Base-by-base conservation (phyloP, 2,888 invertebrate genomes). In the Campopleginae sp. region DNA sequence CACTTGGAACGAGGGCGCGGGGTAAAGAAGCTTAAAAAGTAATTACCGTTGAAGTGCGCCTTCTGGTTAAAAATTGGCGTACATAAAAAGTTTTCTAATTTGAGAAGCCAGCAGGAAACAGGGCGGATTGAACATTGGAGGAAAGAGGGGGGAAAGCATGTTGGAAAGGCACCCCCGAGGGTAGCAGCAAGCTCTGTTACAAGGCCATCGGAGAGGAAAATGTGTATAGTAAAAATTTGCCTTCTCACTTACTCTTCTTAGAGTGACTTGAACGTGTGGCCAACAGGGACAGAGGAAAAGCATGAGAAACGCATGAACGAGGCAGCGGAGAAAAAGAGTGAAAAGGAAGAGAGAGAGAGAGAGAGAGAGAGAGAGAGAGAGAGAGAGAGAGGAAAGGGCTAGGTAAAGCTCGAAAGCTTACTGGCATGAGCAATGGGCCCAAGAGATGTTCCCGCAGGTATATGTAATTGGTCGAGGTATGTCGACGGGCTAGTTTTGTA, bases 31-130 rank as follows among this genome's bases (percentile, higher is more conserved):
- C 93, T 93, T 93, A 93, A 93, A 93, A 93, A 93, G 93, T 93
- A 93, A 93, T 93, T 93, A 93, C 92, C 89, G 89, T 88, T 91
- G 91, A 92, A 91, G 91, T 91, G 92, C 89, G 90, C 87, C 91
- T 86, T 91, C 88, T 89, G 93, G 90, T 93, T 93, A 93, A 93
- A 93, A 93, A 93, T 93, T 92, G 93, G 92, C 91, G 90, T 89
- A 90, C 91, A 91, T 93, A 93, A 93, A 93, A 93, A 93, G 93
- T 93, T 93, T 93, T 93, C 93, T 93, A 93, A 93, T 93, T 93
- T 93, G 92, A 89, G 91, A 82, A 90, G 89, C 89, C 89, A 87
- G 90, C 88, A 87, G 84, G 87, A 86, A 86, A 85, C 84, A 82
- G 66, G 54, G 81, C 71, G 85, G 70, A 82, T 77, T 80, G 85